Evolutionary conservation across 2,797 vertebrate species (phyloP).

Genomic region (Malurus leucopterus): DNA sequence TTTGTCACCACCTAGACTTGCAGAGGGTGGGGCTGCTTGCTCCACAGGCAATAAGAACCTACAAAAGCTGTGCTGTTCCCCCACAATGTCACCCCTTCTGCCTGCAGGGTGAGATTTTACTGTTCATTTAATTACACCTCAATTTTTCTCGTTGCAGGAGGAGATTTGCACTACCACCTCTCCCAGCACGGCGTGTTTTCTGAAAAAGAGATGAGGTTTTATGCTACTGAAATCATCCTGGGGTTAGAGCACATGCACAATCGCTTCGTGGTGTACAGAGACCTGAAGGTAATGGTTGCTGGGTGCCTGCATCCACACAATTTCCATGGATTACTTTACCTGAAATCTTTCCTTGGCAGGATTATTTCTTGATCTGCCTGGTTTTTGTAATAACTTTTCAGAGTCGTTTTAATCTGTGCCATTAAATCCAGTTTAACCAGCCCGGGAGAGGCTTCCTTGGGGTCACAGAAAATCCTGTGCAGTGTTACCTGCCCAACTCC

Average conservation of each 20-base stretch:
- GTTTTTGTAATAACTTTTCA: background rate
- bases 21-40: background rate
- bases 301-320: background rate
- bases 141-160: constrained; percentile 73
- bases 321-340: background rate
- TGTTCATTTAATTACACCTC: background rate
- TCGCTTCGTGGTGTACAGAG: constrained; percentile 94
- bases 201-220: constrained; percentile 97
- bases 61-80: background rate
- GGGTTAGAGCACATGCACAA: constrained; percentile 97
- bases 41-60: background rate
- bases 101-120: background rate
- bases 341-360: background rate
- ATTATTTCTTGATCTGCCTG: background rate
- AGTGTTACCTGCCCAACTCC: background rate
- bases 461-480: background rate
- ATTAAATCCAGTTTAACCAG: background rate
- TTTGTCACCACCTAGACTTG: background rate
- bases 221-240: constrained; percentile 94
- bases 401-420: background rate
- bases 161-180: constrained; percentile 96
- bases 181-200: constrained; percentile 96
- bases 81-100: background rate
- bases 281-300: constrained; percentile 85
- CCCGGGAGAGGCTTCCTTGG: background rate